A percentile compares a stretch with the other conserved stretches of the same genome.
phyloP scores from a whole-genome alignment of 1,140 invertebrate genomes.

The Drosophila yakuba region DNA sequence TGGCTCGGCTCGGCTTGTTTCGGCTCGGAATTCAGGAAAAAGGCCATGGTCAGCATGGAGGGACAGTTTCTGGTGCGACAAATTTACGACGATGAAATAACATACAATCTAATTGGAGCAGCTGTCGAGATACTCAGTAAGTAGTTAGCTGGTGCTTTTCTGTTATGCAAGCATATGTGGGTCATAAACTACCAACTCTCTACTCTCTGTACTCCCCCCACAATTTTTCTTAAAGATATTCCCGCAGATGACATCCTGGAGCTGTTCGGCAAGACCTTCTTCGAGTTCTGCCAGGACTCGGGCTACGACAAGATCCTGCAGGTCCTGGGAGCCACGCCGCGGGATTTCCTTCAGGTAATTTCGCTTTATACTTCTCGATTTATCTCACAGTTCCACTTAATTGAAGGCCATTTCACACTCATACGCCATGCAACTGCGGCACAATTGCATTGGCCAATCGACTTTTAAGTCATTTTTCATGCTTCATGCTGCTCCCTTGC shows the following conservation, averaged over 20 bases:
- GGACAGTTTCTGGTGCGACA: conserved; percentile 97
- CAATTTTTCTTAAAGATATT: conserved; percentile 88
- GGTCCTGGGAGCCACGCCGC: conserved; percentile 95
- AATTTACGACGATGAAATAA: conserved; percentile 97
- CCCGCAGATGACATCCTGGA: conserved; percentile 96
- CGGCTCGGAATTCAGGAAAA: conserved; percentile 88
- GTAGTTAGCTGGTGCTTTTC: conserved; percentile 77
- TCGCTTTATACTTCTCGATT: neutral
- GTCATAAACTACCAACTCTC: conserved; percentile 30
- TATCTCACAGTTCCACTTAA: conserved; percentile 60
- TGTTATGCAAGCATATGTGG: conserved; percentile 5
- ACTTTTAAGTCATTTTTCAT: conserved; percentile 67
- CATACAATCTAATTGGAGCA: conserved; percentile 96
- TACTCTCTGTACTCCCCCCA: conserved; percentile 10
- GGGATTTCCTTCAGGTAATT: conserved; percentile 94
- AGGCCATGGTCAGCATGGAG: conserved; percentile 96
- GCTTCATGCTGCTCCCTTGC: conserved; percentile 59
- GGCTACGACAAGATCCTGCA: conserved; percentile 97
- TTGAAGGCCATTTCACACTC: conserved; percentile 67
- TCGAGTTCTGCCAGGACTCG: conserved; percentile 97
- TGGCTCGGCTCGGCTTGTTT: conserved; percentile 31
- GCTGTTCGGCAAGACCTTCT: conserved; percentile 96
- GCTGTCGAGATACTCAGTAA: conserved; percentile 95
- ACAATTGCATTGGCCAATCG: conserved; percentile 59
- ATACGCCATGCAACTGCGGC: conserved; percentile 61